Conservation (phyloP, 2,113 vertebrate species). For the Synodontis membranacea region DNA sequence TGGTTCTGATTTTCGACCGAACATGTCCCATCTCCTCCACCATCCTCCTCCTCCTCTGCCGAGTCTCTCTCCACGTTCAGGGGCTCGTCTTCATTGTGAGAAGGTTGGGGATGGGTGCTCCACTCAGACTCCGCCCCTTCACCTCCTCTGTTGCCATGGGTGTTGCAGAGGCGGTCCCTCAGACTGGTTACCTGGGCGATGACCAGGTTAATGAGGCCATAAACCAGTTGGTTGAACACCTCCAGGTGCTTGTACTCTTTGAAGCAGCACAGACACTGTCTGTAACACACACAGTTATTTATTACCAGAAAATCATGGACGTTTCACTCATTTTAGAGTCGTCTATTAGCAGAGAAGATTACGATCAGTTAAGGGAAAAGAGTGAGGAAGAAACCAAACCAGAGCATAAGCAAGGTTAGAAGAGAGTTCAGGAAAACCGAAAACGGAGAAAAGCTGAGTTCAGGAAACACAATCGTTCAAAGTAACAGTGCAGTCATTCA, state of each 20-base stretch:
- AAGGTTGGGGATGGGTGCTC: conserved; percentile 75
- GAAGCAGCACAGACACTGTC: conserved; percentile 99
- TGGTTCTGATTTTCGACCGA: conserved; percentile 49
- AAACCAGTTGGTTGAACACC: conserved; percentile 99
- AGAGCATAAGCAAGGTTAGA: neutral
- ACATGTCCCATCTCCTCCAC: conserved; percentile 61
- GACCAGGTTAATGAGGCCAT: conserved; percentile 97
- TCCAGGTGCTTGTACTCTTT: conserved; percentile 99
- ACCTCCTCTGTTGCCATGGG: conserved; percentile 72
- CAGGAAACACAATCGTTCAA: neutral
- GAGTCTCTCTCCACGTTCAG: conserved; percentile 89
- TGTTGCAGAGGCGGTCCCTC: conserved; percentile 75
- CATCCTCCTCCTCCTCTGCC: conserved; percentile 81
- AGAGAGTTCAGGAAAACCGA: neutral
- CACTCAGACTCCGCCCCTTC: conserved; percentile 76
- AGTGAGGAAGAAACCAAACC: neutral
- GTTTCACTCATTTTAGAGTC: neutral
- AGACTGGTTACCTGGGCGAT: conserved; percentile 86
- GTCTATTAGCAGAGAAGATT: neutral
- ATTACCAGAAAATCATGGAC: neutral
- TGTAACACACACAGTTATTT: conserved; percentile 55
- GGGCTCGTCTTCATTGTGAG: conserved; percentile 79
- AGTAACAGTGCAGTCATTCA: too few relatives aligned
- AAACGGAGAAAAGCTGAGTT: neutral
- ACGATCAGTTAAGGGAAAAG: neutral